Percentiles rank a stretch among this genome's conserved stretches.
These are phyloP conservation scores for Cettia cetti DNA, from an alignment of 2,113 vertebrate species.

Conservation along the genomic window DNA sequence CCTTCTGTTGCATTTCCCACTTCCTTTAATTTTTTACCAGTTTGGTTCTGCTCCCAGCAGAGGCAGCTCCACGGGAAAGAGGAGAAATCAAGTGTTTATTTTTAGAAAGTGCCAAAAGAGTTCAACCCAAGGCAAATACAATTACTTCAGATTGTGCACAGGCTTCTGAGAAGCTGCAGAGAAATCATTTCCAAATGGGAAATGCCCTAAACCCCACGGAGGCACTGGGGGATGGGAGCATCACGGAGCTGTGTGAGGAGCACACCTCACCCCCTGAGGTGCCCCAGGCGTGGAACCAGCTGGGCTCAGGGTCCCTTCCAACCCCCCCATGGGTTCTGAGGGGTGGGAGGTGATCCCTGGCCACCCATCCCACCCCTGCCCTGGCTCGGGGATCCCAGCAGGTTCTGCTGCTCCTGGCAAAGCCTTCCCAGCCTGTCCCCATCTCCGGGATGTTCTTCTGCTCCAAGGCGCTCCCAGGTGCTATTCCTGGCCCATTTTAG, in stretches of 20 bases:
- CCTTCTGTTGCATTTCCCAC: neutral
- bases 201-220: neutral
- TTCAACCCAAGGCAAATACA: constrained; percentile 13
- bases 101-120: constrained; percentile 8
- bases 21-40: neutral
- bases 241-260: neutral
- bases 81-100: neutral
- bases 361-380: rapidly evolving
- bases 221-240: neutral
- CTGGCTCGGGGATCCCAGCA: rapidly evolving
- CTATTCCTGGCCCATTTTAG: neutral
- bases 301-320: too few species aligned
- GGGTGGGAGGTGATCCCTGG: neutral
- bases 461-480: neutral
- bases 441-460: neutral
- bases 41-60: neutral
- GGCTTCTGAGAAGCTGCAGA: neutral
- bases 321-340: too few species aligned
- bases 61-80: neutral
- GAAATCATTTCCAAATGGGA: neutral
- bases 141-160: neutral
- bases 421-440: neutral
- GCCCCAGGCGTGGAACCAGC: too few species aligned
- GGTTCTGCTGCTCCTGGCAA: neutral
- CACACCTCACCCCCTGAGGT: too few species aligned